Evolutionary conservation across 2,797 vertebrate species (phyloP), one percentile per base, ranked within the genome.

Genomic region (Mormyrus hasselquistii): DNA sequence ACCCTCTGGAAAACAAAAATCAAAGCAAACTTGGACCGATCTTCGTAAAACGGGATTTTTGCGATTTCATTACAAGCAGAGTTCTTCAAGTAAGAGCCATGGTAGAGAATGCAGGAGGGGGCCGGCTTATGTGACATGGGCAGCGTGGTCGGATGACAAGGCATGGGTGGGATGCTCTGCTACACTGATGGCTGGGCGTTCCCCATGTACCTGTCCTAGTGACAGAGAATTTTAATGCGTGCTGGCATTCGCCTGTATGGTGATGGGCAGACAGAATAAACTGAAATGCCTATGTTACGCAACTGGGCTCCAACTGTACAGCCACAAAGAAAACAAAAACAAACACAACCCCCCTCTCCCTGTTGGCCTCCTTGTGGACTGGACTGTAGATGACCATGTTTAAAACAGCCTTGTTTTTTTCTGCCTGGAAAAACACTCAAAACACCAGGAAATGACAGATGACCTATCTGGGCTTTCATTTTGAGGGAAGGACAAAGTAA

Each of bases 1-100:
- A 79, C 91, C 93, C 90, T 89, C 91, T 25, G 22, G 29, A 50
- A 53, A 84, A 73, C 73, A n/a, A 76, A 76, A 69, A 89, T 9
- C 8, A 38, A 44, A 47, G 52, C 38, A 57, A 47, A 55, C 29
- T 19, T 19, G 47, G 38, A 86, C 10, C 16, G 8, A 57, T 53
- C 47, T 76, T 79, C 25, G 41, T 55, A 79, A 87, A 55, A n/a
- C 3, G 38, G 84, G 38, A 62, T 29, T 22, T 25, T 76, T 55
- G 69, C 88, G 41, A 49, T 41, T 79, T 57, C 7, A 8, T 50
- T 29, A 69, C 59, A 76, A 87, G 88, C 84, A 44, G 29, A 65
- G n/a, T 65, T 88, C 89, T 89, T 90, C 87, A 88, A 85, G 89
- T 88, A 88, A 88, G 86, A 90, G 73, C n/a, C 87, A 16, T 19